Evolutionary conservation across 1,140 invertebrate species (phyloP), one percentile per base, ranked within the genome.

Genomic region (Ceratoteleas bidentatus): DNA sequence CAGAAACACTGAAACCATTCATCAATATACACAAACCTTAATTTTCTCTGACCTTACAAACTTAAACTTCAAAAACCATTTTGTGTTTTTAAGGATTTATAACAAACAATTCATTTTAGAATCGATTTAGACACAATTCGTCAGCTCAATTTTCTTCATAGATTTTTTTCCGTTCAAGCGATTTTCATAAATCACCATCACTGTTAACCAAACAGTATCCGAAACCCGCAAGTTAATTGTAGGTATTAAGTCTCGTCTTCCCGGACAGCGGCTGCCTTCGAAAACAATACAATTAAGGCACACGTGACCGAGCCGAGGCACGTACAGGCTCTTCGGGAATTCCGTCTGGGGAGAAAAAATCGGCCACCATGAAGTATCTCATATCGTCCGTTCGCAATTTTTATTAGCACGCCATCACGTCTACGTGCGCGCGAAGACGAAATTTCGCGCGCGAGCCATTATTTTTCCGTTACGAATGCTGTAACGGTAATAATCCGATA

Each of bases 251-350:
- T 50, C 40, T 2, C 34, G 13, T 52, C 47, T 50, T 16, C n/a
- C 6, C 40, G 40, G n/a, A 61, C 24, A 24, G 24, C 24, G 24
- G 24, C 24, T 24, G 58, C 58, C 50, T 64, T 64, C 13, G 60
- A 64, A 64, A 64, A 64, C 60, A 64, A 64, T 38, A 64, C 60
- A 64, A 64, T 64, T 64, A 64, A 50, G 62, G 38, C 54, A 32
- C 43, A 65, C 62, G 62, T 65, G 62, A 65, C 36, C 10, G 36
- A 65, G 54, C 54, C 50, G 43, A 43, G 16, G 64, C 64, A 66
- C 64, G 64, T 66, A 54, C 36, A n/a, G 15, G 13, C 7, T 24
- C n/a, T 24, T 54, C 40, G 50, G 10, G 36, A 56, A 66, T 66
- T 66, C 50, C 14, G 36, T 49, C n/a, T 0, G 34, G 43, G 64